Evolutionary conservation across 1,140 invertebrate species (phyloP).

Genomic region (Microplitis demolitor): DNA sequence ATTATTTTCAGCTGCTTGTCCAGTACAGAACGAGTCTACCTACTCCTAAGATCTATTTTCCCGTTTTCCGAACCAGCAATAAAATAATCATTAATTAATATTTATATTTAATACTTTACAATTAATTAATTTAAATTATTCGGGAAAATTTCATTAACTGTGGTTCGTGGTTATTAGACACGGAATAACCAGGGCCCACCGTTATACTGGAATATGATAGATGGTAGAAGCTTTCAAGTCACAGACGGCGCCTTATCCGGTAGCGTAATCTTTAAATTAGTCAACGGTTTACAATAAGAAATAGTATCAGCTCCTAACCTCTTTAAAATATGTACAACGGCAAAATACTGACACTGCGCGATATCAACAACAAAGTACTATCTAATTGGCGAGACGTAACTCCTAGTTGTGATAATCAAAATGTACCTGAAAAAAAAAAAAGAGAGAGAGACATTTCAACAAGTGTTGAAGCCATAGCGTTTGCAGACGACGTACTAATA

Average conservation of each 20-base stretch:
- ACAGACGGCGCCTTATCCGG: too few relatives aligned
- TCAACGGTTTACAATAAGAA: slow-evolving; percentile 13
- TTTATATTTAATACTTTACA: too few relatives aligned
- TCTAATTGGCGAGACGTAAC: background rate
- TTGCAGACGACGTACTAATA: slow-evolving; percentile 20
- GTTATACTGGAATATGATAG: slow-evolving; percentile 13
- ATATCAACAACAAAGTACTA: background rate
- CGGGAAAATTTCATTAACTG: too few relatives aligned
- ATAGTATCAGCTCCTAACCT: slow-evolving; percentile 23
- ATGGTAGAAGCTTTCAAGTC: background rate
- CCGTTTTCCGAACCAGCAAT: too few relatives aligned
- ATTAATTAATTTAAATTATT: too few relatives aligned
- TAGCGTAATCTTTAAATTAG: background rate
- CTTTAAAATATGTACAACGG: slow-evolving; percentile 28
- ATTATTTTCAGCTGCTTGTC: too few relatives aligned
- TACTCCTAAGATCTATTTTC: too few relatives aligned
- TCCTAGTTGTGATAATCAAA: background rate
- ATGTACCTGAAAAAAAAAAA: background rate
- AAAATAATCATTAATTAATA: too few relatives aligned
- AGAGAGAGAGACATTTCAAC: too few relatives aligned
- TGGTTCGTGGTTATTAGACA: too few relatives aligned
- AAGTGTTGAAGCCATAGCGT: slow-evolving; percentile 13
- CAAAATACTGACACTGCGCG: background rate
- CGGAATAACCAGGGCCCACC: too few relatives aligned
- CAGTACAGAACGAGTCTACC: too few relatives aligned